Evolutionary conservation across 2,888 invertebrate species (phyloP).

Genomic region (Chaetoderma sp.): DNA sequence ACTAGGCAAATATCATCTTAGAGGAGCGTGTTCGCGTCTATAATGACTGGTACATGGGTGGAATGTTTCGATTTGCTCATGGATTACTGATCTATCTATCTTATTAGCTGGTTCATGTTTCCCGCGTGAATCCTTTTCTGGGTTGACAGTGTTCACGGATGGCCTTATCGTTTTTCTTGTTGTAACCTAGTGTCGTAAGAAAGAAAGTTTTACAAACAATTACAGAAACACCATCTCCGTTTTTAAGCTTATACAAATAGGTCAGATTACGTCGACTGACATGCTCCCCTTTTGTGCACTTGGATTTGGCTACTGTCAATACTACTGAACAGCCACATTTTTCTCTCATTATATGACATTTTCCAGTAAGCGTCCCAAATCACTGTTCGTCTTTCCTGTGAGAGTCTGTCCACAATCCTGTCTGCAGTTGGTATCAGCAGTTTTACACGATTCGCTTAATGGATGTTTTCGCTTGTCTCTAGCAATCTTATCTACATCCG

Average conservation of each 20-base stretch:
- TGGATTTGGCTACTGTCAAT: neutral
- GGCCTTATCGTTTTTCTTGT: constrained; percentile 9
- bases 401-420: neutral
- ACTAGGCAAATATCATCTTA: constrained; percentile 21
- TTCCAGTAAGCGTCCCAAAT: neutral
- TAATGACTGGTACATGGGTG: constrained; percentile 28
- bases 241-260: constrained; percentile 16
- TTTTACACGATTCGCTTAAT: no score
- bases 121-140: neutral
- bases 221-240: constrained; percentile 2
- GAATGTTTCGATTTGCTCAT: constrained; percentile 24
- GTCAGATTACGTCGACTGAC: neutral
- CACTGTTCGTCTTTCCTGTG: neutral
- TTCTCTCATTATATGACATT: neutral
- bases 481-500: neutral
- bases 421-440: neutral
- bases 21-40: constrained; percentile 24
- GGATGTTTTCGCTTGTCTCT: neutral
- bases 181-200: constrained; percentile 22
- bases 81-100: constrained; percentile 5
- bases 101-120: constrained; percentile 9
- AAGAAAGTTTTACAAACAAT: constrained; percentile 27
- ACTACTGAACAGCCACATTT: neutral
- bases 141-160: constrained; percentile 6
- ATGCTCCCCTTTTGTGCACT: neutral